Evolutionary conservation across 2,888 invertebrate species (phyloP), one percentile per base, ranked within the genome.

Genomic region (Drosophila cognata): DNA sequence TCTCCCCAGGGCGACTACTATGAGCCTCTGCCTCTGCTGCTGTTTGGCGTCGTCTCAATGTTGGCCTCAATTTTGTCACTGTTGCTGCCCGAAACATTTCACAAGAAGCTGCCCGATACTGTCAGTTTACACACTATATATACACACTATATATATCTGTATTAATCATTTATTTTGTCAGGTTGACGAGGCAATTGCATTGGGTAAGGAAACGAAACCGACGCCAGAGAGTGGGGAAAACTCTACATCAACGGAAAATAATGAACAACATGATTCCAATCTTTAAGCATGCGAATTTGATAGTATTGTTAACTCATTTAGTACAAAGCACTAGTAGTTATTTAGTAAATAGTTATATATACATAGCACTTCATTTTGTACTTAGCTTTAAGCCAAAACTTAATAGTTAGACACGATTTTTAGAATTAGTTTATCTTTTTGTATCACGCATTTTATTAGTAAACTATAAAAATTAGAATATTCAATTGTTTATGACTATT

Each of bases 81-180:
- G n/a, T 92, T 94, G 59, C 89, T 96, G 74, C 95, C 95, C 1
- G 95, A 96, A 93, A 96, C 96, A 10, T 93, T 95, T 77, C 94
- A 94, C 51, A 93, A 92, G 55, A 94, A 94, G 80, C 90, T 96
- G 60, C 95, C 95, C 2, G 95, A 95, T 91, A 95, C 95, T 33
- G 94, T 95, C 59, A 92, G 77, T 48, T 25, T 25, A 21, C 28
- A 68, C 38, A n/a, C 8, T 13, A 4, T 56, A n/a, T 35, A 18
- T 16, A 58, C 2, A 8, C 0, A 38, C n/a, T 7, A 31, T 43
- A 21, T 11, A 31, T 31, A 35, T 36, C 1, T 48, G 7, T 35
- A 31, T 4, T n/a, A 33, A 33, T n/a, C 1, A 8, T 52, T 28
- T 21, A 16, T 35, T 16, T 8, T 48, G 48, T 21, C 53, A 91